Evolutionary conservation across 2,113 vertebrate species (phyloP), one percentile per base, ranked within the genome.

Genomic region (Oncorhynchus mykiss): DNA sequence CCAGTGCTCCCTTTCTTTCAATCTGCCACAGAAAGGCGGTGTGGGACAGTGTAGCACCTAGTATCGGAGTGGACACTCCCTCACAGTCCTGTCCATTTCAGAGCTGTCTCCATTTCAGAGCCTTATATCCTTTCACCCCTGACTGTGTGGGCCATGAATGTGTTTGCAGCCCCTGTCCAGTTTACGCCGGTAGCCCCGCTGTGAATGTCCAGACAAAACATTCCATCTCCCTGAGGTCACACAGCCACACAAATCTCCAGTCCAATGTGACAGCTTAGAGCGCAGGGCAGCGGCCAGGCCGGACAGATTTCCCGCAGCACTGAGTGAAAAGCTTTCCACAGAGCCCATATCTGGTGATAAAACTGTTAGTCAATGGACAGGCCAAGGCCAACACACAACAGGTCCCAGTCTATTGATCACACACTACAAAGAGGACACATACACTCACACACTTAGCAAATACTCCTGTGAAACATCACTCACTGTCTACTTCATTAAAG

Each of bases 181-280:
- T 71, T 75, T 77, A 78, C 72, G 72, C 82, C 13, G 74, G 81
- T 78, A 88, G 83, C 77, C 76, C 82, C 80, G 83, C 80, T 82
- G 87, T 73, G 78, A 80, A 77, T 65, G 60, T 87, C 81, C 86
- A 80, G 85, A 90, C 85, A 83, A 90, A 90, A 92, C 92, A 94
- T 94, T 93, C 92, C 91, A 88, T 76, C 76, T 71, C 80, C 79
- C 84, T 92, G 90, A 93, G 80, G 82, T 93, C 89, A 93, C 71
- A 27, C 73, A 73, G 80, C 77, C 81, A 54, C 81, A 87, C 78
- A 90, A 89, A 91, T 86, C 88, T 86, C 87, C 81, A 11, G 77
- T 77, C 79, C 85, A 82, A 81, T 86, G 85, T 72, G 74, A 68
- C 79, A 71, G 89, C 88, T 90, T 88, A 90, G 69, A 82, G 84